Conservation (phyloP, 1,140 invertebrate species). For the Eriosoma lanigerum region DNA sequence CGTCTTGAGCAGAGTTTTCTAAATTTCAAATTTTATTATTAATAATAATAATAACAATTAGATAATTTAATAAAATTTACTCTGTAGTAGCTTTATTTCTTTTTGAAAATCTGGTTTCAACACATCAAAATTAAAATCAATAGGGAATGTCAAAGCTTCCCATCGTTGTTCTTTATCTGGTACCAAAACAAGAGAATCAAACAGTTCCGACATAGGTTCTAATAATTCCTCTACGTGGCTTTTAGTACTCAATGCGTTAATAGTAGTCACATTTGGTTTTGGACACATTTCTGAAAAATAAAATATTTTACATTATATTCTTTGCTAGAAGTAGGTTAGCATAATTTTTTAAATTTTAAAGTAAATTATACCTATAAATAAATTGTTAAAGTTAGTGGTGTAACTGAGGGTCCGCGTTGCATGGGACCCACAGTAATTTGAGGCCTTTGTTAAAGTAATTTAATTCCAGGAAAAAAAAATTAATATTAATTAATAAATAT, state of each 20-base stretch:
- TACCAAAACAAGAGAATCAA: slow-evolving; percentile 77
- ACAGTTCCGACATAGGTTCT: slow-evolving; percentile 78
- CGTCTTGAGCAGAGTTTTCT: slow-evolving; percentile 69
- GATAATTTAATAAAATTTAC: slow-evolving; percentile 58
- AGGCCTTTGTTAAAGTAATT: too few relatives aligned
- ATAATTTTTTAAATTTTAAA: too few relatives aligned
- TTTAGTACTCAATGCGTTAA: slow-evolving; percentile 68
- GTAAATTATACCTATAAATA: too few relatives aligned
- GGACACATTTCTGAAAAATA: slow-evolving; percentile 78
- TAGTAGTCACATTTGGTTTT: slow-evolving; percentile 73
- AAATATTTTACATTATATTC: neutral
- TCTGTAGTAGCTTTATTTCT: slow-evolving; percentile 62
- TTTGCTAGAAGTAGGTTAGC: too few relatives aligned
- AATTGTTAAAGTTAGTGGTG: too few relatives aligned
- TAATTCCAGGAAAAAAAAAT: too few relatives aligned
- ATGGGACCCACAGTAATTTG: too few relatives aligned
- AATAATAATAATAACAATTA: neutral
- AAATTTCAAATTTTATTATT: neutral
- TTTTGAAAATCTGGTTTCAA: slow-evolving; percentile 64
- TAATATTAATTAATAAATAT: too few relatives aligned
- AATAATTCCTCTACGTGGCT: slow-evolving; percentile 85
- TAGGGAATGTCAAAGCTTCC: slow-evolving; percentile 76
- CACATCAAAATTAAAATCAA: slow-evolving; percentile 67
- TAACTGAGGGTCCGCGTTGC: too few relatives aligned
- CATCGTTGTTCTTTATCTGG: slow-evolving; percentile 73